Evolutionary conservation across 2,113 vertebrate genomes (phyloP), one percentile per base, ranked within the genome.

Genomic region (Triplophysa rosa): DNA sequence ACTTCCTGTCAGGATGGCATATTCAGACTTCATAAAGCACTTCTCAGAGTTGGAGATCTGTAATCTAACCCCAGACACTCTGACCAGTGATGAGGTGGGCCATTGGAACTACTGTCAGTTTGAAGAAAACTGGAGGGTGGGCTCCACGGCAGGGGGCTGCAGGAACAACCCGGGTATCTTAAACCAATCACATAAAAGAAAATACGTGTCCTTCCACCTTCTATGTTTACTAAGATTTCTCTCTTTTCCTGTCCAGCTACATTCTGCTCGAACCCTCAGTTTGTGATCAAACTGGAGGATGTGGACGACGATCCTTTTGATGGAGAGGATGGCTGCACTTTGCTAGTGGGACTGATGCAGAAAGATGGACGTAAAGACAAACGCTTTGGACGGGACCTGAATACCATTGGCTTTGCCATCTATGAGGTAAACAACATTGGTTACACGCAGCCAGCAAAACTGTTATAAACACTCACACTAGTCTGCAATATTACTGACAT

Each of bases 1-100:
- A 29, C 2, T 3, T 75, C 29, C 23, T 68, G 12, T 59, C 83
- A 84, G 83, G 83, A 84, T 84, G 83, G 83, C 69, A 0, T 82
- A 79, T 78, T 84, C 86, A 0, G 95, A 98, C 84, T 98, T 98
- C 84, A 86, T 96, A 80, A 87, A 87, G n/a, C 92, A 98, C 17
- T 98, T 95, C 67, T 96, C 95, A 1, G 91, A 91, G 23, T 85
- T 98, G 80, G 96, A 98, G 87, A 97, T 98, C 89, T 98, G 96
- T 86, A 97, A 97, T 89, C 92, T 98, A 75, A 97, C 95, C 19
- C 96, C 97, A 0, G 95, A 98, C 73, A 94, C 94, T 0, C 92
- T 97, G 77, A 80, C 89, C 8, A 90, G 89, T 0, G 92, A 95
- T 0, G 88, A 67, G 9, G 93, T 90, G 83, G 95, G 95, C 91